Evolutionary conservation across 2,888 invertebrate species (phyloP).

Genomic region (Mycalesis mineus): DNA sequence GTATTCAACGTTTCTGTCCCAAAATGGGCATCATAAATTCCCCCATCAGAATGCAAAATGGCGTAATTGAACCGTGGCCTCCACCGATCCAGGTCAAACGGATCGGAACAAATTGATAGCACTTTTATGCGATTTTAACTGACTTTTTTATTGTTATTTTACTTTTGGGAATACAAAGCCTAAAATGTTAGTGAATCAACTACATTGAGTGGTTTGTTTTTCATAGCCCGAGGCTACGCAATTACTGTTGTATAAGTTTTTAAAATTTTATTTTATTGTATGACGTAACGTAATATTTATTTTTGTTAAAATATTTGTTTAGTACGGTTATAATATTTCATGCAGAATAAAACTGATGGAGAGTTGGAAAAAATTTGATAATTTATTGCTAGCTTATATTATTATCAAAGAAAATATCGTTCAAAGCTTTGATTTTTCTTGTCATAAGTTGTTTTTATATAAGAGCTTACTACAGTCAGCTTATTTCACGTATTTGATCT

Average conservation of each 20-base stretch:
- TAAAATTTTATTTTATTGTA: not conserved
- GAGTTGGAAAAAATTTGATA: no score
- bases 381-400: no score
- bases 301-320: no score
- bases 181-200: conserved; percentile 15
- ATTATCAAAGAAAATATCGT: no score
- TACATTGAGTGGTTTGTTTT: not conserved
- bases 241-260: not conserved
- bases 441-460: no score
- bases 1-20: conserved; percentile 53
- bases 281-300: no score
- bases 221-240: not conserved
- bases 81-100: conserved; percentile 72
- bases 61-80: conserved; percentile 76
- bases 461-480: no score
- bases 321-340: no score
- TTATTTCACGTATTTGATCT: no score
- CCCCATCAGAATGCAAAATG: conserved; percentile 77
- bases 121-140: conserved; percentile 59
- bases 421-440: no score
- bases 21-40: conserved; percentile 70
- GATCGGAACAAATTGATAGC: conserved; percentile 70
- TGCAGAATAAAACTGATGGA: no score
- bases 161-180: conserved; percentile 22
- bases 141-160: conserved; percentile 43